These are phyloP conservation scores for Drosophila robusta DNA, from an alignment of 2,888 invertebrate genomes.

Conservation along the genomic window DNA sequence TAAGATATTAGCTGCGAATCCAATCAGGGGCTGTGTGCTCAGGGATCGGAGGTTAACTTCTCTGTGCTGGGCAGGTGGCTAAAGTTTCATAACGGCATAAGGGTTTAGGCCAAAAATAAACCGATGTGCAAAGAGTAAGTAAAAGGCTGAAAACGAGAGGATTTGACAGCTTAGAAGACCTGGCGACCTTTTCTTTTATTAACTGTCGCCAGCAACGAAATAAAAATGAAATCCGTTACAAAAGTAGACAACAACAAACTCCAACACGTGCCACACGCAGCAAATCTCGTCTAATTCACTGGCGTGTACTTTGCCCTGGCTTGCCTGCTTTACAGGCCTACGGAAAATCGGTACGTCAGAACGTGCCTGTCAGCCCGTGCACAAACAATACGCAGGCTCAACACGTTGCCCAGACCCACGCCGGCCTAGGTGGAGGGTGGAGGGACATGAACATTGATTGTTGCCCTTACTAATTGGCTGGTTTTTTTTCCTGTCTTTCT, in stretches of 20 bases:
- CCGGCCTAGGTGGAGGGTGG: background rate
- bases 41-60: background rate
- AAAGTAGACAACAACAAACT: slow-evolving; percentile 2
- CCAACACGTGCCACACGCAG: slow-evolving; percentile 59
- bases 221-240: slow-evolving; percentile 34
- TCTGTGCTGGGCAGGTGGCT: background rate
- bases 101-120: slow-evolving; percentile 36
- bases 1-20: background rate
- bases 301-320: slow-evolving; percentile 29
- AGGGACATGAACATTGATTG: slow-evolving; percentile 26
- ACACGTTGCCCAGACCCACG: slow-evolving; percentile 22
- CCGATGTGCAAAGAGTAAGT: background rate
- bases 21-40: background rate
- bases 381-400: slow-evolving; percentile 47
- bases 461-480: slow-evolving; percentile 62
- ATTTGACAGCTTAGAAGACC: slow-evolving; percentile 47
- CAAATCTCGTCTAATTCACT: slow-evolving; percentile 64
- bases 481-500: slow-evolving; percentile 5
- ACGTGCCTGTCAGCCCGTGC: slow-evolving; percentile 59
- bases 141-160: slow-evolving; percentile 19
- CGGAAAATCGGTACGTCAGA: slow-evolving; percentile 1
- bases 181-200: slow-evolving; percentile 46
- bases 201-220: slow-evolving; percentile 27
- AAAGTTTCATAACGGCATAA: slow-evolving; percentile 13
- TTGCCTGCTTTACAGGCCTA: slow-evolving; percentile 5